Evolutionary conservation across 2,888 invertebrate species (phyloP).

Genomic region (Temnothorax unifasciatus): DNA sequence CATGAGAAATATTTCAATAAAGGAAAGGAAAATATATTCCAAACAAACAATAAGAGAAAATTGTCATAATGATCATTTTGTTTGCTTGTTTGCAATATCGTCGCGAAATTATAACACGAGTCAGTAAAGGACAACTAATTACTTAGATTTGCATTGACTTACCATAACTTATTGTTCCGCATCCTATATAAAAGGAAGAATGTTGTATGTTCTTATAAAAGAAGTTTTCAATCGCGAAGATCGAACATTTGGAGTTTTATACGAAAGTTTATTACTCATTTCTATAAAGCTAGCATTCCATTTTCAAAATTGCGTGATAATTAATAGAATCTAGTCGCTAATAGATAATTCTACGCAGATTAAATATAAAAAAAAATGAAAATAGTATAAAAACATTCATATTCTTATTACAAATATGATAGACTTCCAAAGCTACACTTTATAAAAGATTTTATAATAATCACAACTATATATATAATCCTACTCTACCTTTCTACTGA

Average conservation of each 20-base stretch:
- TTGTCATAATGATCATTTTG: background rate
- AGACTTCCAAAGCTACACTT: background rate
- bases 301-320: background rate
- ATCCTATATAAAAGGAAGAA: conserved; percentile 12
- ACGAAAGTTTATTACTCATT: background rate
- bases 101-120: background rate
- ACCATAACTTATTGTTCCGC: conserved; percentile 55
- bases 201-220: background rate
- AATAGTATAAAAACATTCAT: background rate
- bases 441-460: conserved; percentile 19
- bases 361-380: background rate
- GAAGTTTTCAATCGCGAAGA: background rate
- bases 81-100: background rate
- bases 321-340: background rate
- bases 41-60: background rate
- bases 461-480: background rate
- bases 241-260: conserved; percentile 7
- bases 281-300: background rate
- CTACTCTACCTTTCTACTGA: background rate
- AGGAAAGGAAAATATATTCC: background rate
- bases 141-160: conserved; percentile 32
- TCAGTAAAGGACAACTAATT: conserved; percentile 21
- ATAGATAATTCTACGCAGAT: background rate
- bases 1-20: conserved; percentile 39
- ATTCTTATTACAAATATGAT: background rate